Percentiles rank a stretch among this genome's conserved stretches.
Conservation (phyloP, 2,797 vertebrate species). For the Cuniculus paca region DNA sequence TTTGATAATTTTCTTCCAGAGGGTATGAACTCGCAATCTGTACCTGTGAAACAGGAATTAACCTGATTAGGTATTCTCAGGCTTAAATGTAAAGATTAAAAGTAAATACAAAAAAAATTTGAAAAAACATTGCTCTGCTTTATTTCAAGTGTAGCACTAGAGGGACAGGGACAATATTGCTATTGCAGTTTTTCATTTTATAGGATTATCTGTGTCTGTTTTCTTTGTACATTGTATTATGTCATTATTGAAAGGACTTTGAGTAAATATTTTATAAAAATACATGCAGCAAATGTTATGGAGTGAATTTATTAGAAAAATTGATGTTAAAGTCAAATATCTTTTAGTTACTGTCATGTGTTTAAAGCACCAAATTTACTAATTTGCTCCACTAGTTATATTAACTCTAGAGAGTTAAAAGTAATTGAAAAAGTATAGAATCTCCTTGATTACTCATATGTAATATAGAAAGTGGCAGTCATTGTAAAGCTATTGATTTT, state of each 20-base stretch:
- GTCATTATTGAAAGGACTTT: conserved; percentile 53
- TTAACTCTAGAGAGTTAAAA: neutral
- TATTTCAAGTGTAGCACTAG: conserved; percentile 41
- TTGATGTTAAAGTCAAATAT: conserved; percentile 31
- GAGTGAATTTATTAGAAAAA: conserved; percentile 60
- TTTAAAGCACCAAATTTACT: conserved; percentile 20
- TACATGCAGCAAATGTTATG: conserved; percentile 24
- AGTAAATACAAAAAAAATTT: conserved; percentile 50
- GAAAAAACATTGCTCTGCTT: conserved; percentile 42
- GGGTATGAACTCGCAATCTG: conserved; percentile 10
- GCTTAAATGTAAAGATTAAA: conserved; percentile 63
- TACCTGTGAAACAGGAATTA: conserved; percentile 58
- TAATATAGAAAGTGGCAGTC: conserved; percentile 36
- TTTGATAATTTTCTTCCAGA: conserved; percentile 24
- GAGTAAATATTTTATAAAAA: conserved; percentile 43
- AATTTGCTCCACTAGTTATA: conserved; percentile 32
- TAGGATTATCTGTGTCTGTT: conserved; percentile 26
- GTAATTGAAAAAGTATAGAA: conserved; percentile 18
- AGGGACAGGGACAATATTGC: conserved; percentile 24
- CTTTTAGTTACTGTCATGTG: conserved; percentile 52
- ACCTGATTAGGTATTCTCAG: conserved; percentile 43
- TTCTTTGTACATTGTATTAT: conserved; percentile 35
- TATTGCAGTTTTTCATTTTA: conserved; percentile 49
- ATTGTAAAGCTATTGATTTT: conserved; percentile 52
- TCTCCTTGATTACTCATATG: neutral